Base-by-base conservation (phyloP, 2,113 vertebrate species). In the Urocolius indicus region DNA sequence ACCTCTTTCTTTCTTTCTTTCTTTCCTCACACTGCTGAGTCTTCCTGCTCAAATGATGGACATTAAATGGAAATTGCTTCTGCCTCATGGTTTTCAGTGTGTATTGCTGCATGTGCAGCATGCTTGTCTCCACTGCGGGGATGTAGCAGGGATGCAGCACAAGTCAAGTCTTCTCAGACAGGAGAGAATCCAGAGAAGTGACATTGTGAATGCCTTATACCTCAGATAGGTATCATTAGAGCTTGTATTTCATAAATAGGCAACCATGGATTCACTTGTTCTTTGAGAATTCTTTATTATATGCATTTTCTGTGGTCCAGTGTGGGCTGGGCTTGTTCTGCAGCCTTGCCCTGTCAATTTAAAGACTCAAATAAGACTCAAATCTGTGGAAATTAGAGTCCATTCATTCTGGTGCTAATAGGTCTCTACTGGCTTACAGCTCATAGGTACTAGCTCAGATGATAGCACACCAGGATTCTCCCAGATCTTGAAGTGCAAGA, bases 31-130 rank as follows among this genome's bases (percentile, higher is more conserved):
- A 2, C n/a, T 46, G 18, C 5, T 74, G 72, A 22, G 48, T 26
- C 34, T 38, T 19, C 13, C 29, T 45, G 55, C 21, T 61, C 0
- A 2, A 19, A 6, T 0, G 30, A 4, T 46, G 82, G 81, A 46
- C 0, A 0, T 1, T 1, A 4, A 38, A 11, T 30, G 69, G 72
- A 4, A 27, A 27, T 5, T 1, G 5, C 20, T 65, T 24, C 16
- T 67, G 43, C 32, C 68, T 55, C 5, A 0, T 4, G 34, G 20
- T 8, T 55, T 11, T 26, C 5, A 0, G 13, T 7, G n/a, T 15
- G 2, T n/a, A 1, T 22, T 11, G 0, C 43, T 12, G 49, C 66
- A 13, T 18, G 0, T 7, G 41, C 5, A 8, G n/a, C 36, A 5
- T 5, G 5, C 38, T 36, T 30, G 36, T 11, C 54, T 10, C 54